Evolutionary conservation across 2,888 invertebrate genomes (phyloP).

Genomic region (Subacronicta megacephala): DNA sequence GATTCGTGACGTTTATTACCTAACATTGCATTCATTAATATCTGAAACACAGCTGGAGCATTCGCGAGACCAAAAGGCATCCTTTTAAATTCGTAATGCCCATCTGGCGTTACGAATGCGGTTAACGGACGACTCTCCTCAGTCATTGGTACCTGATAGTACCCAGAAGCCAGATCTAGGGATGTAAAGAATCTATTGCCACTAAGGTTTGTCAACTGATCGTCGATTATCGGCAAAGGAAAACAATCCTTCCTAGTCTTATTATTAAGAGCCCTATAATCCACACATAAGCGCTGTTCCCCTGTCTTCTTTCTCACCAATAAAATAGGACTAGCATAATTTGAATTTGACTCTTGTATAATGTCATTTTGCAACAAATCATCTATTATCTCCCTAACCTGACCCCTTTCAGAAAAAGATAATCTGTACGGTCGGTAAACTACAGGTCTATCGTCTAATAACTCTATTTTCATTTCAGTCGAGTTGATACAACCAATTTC

Average conservation of each 20-base stretch:
- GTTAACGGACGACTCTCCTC: no score
- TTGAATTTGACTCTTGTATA: background rate
- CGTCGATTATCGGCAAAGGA: no score
- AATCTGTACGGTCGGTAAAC: background rate
- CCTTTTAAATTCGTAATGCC: no score
- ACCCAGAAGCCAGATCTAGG: no score
- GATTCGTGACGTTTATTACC: background rate
- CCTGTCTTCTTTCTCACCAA: no score
- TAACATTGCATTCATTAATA: slow-evolving; percentile 2
- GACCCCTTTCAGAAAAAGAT: background rate
- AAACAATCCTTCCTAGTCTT: no score
- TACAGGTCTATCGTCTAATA: background rate
- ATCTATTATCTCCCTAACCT: background rate
- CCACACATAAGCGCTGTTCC: no score
- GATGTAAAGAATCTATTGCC: slow-evolving; percentile 1
- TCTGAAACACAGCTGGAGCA: no score
- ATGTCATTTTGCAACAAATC: background rate
- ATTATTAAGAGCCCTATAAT: no score
- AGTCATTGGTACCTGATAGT: background rate
- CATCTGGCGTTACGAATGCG: no score
- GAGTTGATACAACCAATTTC: background rate
- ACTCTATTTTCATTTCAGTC: slow-evolving; percentile 1
- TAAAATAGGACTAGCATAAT: background rate
- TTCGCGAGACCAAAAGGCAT: no score
- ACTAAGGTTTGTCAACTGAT: background rate